Base-by-base conservation (phyloP, 2,888 invertebrate genomes). In the Tiphia femorata region DNA sequence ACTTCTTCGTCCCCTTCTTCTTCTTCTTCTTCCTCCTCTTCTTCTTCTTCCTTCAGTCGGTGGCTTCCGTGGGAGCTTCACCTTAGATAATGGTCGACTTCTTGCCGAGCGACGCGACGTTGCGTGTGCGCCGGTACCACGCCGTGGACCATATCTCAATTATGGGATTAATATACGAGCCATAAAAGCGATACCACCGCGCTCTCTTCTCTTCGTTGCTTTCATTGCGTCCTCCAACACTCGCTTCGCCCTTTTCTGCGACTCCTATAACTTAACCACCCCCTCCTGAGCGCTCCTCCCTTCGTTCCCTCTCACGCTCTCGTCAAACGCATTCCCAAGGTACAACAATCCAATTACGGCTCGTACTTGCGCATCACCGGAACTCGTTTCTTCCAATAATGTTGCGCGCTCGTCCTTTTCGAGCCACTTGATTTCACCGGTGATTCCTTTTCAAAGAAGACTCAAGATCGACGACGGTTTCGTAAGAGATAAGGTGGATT, bases 161-260 rank as follows among this genome's bases (percentile, higher is more conserved):
- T 81, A 82, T 72, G 62, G 64, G 76, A 80, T 79, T 80, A 80
- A 80, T 80, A 78, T 79, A 79, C 74, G 78, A 75, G 66, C 74
- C 75, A 80, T 79, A 77, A 78, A 71, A 76, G 67, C 68, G 67
- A 76, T 76, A 72, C 66, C 49, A 68, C 46, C 62, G 65, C 68
- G 67, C 65, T 65, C 56, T 54, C 46, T 37, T 30, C 33, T 27
- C 37, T 12, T 2, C 10, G 12, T 43, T 41, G 12, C 50, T 33
- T 42, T 43, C 43, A n/a, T 27, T 20, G 33, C 47, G 33, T 33
- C 8, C 37, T 29, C 16, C 51, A 20, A 40, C 60, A 56, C 54
- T 62, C 63, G 48, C 49, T 52, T 51, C 30, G 7, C 17, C 4
- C 25, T 14, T 4, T 16, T 27, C 4, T 43, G 10, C 1, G 20